Conservation (phyloP, 2,113 vertebrate genomes). For the Petrocephalus microphthalmus region DNA sequence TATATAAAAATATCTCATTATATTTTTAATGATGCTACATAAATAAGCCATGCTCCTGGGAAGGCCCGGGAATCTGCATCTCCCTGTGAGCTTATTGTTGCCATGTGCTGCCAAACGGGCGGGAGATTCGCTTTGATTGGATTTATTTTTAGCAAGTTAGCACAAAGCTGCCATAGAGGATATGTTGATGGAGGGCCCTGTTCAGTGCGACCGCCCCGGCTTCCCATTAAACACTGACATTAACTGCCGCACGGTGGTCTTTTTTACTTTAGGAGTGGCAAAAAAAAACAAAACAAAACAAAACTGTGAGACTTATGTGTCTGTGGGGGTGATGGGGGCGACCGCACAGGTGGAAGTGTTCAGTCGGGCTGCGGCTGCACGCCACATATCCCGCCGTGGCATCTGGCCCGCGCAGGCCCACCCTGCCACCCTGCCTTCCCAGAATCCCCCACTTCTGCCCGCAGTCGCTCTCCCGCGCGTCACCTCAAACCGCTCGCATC, state of each 20-base stretch:
- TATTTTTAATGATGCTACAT: constrained; percentile 75
- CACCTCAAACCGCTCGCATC: constrained; percentile 50
- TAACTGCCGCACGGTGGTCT: not conserved
- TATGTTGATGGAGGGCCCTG: constrained; percentile 18
- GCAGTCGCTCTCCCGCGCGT: constrained; percentile 19
- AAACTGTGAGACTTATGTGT: not conserved
- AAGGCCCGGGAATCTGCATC: constrained; percentile 57
- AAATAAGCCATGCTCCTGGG: constrained; percentile 67
- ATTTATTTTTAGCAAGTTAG: constrained; percentile 69
- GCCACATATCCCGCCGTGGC: not conserved
- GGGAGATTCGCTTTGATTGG: constrained; percentile 68
- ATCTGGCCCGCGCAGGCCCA: not conserved
- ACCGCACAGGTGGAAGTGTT: not conserved
- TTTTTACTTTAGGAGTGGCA: not conserved
- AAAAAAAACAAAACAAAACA: not conserved
- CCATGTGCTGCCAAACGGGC: constrained; percentile 65
- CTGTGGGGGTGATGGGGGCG: not conserved
- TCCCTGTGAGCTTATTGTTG: constrained; percentile 65
- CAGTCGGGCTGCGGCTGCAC: not conserved
- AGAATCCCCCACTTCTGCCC: not conserved
- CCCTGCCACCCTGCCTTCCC: not conserved
- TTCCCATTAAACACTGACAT: not conserved
- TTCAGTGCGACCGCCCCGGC: not conserved
- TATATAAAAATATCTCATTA: constrained; percentile 71
- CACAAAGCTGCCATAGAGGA: constrained; percentile 54